Conservation (phyloP, 2,888 invertebrate species). For the Gymnocheta viridis region DNA sequence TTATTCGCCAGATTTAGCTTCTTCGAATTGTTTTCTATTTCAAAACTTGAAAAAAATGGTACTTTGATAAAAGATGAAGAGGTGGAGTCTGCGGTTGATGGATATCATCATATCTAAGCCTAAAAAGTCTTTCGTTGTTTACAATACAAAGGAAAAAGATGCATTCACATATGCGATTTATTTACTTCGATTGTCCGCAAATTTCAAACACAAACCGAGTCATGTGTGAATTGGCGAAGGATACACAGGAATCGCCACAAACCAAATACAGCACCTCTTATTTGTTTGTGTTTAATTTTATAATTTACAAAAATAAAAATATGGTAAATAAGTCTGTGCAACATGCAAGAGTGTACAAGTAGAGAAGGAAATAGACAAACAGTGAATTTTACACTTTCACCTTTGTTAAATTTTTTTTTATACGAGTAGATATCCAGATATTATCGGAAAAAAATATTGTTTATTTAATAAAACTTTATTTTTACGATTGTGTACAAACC, state of each 20-base stretch:
- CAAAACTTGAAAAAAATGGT: too few species aligned
- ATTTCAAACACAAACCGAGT: too few species aligned
- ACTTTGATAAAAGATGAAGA: too few species aligned
- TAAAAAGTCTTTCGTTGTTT: too few species aligned
- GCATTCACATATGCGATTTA: too few species aligned
- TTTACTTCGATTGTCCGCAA: too few species aligned
- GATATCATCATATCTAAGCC: too few species aligned
- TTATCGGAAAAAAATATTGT: constrained; percentile 41
- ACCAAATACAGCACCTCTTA: neutral
- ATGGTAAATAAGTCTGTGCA: neutral
- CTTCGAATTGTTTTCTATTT: too few species aligned
- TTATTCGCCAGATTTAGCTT: too few species aligned
- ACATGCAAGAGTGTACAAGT: neutral
- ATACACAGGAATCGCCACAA: neutral
- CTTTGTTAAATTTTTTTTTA: constrained; percentile 17
- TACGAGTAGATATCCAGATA: constrained; percentile 1
- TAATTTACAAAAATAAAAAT: constrained; percentile 21
- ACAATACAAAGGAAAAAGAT: too few species aligned
- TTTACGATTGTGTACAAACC: constrained; percentile 5
- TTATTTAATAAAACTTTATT: constrained; percentile 46
- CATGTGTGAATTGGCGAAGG: neutral
- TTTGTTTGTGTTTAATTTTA: neutral
- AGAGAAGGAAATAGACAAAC: neutral
- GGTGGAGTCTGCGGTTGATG: too few species aligned
- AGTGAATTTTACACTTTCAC: constrained; percentile 41